A percentile compares a stretch with the other conserved stretches of the same genome.
These are phyloP conservation scores for Triops cancriformis DNA, from an alignment of 1,140 invertebrate species.

Conservation along the genomic window DNA sequence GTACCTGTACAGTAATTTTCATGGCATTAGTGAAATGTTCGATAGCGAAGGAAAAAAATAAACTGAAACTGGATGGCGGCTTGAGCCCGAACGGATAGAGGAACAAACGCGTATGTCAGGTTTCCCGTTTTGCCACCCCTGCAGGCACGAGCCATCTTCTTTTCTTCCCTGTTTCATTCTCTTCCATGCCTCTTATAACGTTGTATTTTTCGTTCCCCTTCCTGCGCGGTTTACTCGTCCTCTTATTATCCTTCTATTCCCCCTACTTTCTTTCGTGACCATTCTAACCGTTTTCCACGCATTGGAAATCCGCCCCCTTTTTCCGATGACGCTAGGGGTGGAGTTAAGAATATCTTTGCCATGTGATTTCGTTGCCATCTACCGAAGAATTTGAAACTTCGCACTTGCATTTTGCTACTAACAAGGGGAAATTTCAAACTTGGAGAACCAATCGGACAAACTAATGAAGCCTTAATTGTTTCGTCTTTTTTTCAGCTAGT, in stretches of 20 bases:
- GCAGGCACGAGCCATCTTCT: constrained; percentile 10
- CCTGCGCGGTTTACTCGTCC: neutral
- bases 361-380: too few relatives aligned
- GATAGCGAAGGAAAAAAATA: neutral
- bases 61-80: neutral
- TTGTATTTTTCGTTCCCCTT: neutral
- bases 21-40: neutral
- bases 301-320: neutral
- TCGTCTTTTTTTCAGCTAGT: neutral
- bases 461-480: neutral
- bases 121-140: neutral
- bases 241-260: neutral
- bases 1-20: too few relatives aligned
- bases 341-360: too few relatives aligned
- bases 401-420: too few relatives aligned
- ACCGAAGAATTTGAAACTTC: too few relatives aligned
- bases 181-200: neutral
- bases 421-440: too few relatives aligned
- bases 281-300: neutral
- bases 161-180: neutral
- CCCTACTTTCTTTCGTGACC: neutral
- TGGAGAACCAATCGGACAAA: too few relatives aligned
- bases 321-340: too few relatives aligned
- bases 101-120: constrained; percentile 1
- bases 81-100: neutral